Evolutionary conservation across 1,140 invertebrate species (phyloP).

Genomic region (Goniozus legneri): DNA sequence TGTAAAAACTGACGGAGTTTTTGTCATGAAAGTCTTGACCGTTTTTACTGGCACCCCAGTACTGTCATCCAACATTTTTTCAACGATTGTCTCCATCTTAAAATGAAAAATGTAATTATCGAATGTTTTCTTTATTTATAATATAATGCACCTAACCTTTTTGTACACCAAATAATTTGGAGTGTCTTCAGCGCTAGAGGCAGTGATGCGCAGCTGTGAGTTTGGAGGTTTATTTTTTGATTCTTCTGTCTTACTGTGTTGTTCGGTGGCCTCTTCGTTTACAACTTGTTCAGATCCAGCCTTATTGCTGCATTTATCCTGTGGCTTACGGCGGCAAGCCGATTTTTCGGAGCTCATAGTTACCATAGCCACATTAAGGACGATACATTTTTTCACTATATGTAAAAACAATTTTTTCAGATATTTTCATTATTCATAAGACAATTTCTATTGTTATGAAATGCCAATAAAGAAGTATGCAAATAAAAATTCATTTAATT

Average conservation of each 20-base stretch:
- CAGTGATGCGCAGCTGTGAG: slow-evolving; percentile 30
- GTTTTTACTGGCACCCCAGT: slow-evolving; percentile 93
- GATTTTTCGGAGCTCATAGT: slow-evolving; percentile 52
- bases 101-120: slow-evolving; percentile 22
- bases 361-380: slow-evolving; percentile 46
- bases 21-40: slow-evolving; percentile 98
- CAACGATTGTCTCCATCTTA: slow-evolving; percentile 95
- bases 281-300: slow-evolving; percentile 25
- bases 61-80: slow-evolving; percentile 94
- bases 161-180: slow-evolving; percentile 49
- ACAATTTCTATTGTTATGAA: too few species aligned
- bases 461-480: too few species aligned
- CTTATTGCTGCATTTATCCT: slow-evolving; percentile 34
- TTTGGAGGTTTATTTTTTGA: slow-evolving; percentile 30
- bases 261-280: slow-evolving; percentile 18
- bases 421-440: too few species aligned
- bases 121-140: too few species aligned
- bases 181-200: slow-evolving; percentile 43
- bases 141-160: slow-evolving; percentile 31
- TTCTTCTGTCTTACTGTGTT: slow-evolving; percentile 15
- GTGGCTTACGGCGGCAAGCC: slow-evolving; percentile 43
- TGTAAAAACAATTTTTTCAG: too few species aligned
- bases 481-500: too few species aligned
- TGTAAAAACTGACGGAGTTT: slow-evolving; percentile 94
- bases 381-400: too few species aligned